Evolutionary conservation across 2,113 vertebrate species (phyloP).

Genomic region (Mobula hypostoma): DNA sequence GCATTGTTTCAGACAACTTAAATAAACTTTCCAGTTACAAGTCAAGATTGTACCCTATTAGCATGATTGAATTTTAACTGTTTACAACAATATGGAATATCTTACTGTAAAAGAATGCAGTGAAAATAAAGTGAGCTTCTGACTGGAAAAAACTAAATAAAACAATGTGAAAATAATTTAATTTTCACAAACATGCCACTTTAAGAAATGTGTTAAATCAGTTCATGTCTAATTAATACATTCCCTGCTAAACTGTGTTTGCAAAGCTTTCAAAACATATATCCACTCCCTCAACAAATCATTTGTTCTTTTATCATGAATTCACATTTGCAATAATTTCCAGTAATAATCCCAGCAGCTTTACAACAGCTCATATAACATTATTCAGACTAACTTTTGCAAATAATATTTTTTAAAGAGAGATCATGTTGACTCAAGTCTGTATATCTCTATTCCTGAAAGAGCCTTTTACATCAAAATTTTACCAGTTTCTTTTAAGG

Average conservation of each 20-base stretch:
- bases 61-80: not conserved
- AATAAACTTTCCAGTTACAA: not conserved
- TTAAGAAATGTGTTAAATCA: not conserved
- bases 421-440: not conserved
- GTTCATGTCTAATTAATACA: not conserved
- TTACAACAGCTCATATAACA: not conserved
- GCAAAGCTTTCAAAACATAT: not conserved
- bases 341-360: not conserved
- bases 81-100: not conserved
- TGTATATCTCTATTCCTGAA: not conserved
- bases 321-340: not conserved
- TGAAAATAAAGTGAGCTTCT: not conserved
- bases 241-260: not conserved
- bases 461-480: not conserved
- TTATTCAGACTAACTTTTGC: not conserved
- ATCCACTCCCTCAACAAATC: not conserved
- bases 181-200: not conserved
- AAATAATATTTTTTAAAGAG: not conserved
- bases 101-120: not conserved
- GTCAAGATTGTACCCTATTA: not conserved
- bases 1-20: not conserved
- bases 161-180: not conserved
- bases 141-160: not conserved
- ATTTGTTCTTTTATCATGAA: not conserved
- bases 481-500: not conserved